Percentiles rank a stretch among this genome's conserved stretches.
These are phyloP conservation scores for Hippocampus abdominalis DNA, from an alignment of 2,113 vertebrate species.

Conservation along the genomic window DNA sequence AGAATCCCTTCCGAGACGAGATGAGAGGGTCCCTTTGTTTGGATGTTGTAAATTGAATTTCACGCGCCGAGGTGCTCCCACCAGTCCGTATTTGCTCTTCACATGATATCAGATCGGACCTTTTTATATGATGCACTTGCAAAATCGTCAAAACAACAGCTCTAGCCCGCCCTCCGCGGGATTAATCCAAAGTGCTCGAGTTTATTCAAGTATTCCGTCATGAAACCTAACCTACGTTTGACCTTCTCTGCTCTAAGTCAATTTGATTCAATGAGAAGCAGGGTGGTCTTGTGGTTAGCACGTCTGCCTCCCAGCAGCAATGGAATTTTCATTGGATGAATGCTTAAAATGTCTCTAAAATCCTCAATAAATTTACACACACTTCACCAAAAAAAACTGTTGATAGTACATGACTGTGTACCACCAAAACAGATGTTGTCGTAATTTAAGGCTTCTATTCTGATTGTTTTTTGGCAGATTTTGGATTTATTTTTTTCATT, in stretches of 20 bases:
- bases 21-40: background rate
- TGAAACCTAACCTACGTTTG: constrained; percentile 4
- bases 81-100: constrained; percentile 20
- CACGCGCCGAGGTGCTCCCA: constrained; percentile 10
- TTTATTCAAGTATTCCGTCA: background rate
- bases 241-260: background rate
- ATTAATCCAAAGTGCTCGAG: constrained; percentile 11
- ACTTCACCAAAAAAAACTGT: no score
- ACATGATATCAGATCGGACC: constrained; percentile 7
- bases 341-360: no score
- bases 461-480: no score
- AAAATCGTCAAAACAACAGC: constrained; percentile 17
- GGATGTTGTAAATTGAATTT: constrained; percentile 14
- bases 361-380: no score
- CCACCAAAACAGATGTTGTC: no score
- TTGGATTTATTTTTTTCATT: no score
- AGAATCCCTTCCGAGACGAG: constrained; percentile 1
- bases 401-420: no score
- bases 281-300: background rate
- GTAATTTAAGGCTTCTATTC: no score
- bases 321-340: no score
- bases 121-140: constrained; percentile 12
- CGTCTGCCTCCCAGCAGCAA: background rate
- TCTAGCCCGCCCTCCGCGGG: constrained; percentile 23
- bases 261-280: constrained; percentile 1